These are phyloP conservation scores for Myzus persicae DNA, from an alignment of 1,140 invertebrate species.

Conservation along the genomic window DNA sequence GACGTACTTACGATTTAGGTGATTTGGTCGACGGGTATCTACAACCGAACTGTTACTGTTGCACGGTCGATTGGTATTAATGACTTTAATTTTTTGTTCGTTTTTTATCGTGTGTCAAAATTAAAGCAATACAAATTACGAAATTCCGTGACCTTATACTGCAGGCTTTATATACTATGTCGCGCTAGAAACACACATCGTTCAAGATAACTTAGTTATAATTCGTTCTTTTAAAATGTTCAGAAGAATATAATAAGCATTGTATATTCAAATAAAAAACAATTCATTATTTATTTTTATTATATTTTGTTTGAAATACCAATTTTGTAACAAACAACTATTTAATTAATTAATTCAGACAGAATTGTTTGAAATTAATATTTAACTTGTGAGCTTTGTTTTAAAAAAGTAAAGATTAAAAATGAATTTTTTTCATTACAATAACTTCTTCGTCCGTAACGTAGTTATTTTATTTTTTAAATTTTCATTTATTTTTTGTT, in stretches of 20 bases:
- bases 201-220: not conserved
- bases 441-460: not conserved
- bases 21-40: not conserved
- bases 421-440: not conserved
- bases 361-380: not conserved
- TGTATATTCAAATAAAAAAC: not conserved
- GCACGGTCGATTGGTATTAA: not conserved
- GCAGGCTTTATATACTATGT: not conserved
- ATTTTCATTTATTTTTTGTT: no score
- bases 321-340: not conserved
- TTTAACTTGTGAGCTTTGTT: not conserved
- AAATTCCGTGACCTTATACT: not conserved
- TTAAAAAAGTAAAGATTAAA: not conserved
- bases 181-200: not conserved
- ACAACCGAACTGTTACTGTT: not conserved
- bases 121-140: not conserved
- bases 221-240: not conserved
- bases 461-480: not conserved
- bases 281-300: not conserved
- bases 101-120: not conserved
- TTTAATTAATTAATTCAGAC: not conserved
- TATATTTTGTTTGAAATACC: not conserved
- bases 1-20: not conserved
- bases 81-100: not conserved
- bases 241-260: no score